Conservation (phyloP, 2,888 invertebrate genomes). For the Thera obeliscata region DNA sequence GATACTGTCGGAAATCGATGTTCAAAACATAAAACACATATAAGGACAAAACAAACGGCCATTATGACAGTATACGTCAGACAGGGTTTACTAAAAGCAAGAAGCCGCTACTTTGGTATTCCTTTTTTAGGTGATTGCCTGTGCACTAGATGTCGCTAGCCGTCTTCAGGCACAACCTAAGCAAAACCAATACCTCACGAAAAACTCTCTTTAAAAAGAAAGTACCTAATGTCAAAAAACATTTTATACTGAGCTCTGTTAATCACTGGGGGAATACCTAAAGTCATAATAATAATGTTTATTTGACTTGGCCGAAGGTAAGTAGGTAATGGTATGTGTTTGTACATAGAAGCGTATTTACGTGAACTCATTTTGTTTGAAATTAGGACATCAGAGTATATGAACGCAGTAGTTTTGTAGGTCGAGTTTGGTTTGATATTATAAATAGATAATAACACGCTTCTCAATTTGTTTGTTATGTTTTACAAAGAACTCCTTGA, state of each 20-base stretch:
- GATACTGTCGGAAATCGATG: too few relatives aligned
- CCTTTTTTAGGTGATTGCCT: too few relatives aligned
- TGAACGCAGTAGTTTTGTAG: constrained; percentile 56
- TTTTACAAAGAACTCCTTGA: constrained; percentile 49
- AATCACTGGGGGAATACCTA: constrained; percentile 1
- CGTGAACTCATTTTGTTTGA: constrained; percentile 54
- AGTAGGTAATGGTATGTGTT: constrained; percentile 19
- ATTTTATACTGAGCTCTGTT: neutral
- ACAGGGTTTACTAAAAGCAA: too few relatives aligned
- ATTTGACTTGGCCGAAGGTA: constrained; percentile 30
- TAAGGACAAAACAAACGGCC: too few relatives aligned
- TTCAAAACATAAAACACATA: too few relatives aligned
- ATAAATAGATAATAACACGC: constrained; percentile 60
- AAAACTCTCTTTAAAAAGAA: neutral
- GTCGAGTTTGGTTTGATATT: constrained; percentile 61
- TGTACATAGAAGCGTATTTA: constrained; percentile 46
- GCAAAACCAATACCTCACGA: too few relatives aligned
- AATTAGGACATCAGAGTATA: constrained; percentile 59
- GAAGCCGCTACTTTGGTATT: too few relatives aligned
- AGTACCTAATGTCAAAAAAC: too few relatives aligned
- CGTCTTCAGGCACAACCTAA: neutral
- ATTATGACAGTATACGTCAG: too few relatives aligned
- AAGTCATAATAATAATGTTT: constrained; percentile 17
- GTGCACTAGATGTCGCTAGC: too few relatives aligned
- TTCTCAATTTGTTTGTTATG: constrained; percentile 54